Conservation (phyloP, 2,888 invertebrate species). For the Busseola fusca region DNA sequence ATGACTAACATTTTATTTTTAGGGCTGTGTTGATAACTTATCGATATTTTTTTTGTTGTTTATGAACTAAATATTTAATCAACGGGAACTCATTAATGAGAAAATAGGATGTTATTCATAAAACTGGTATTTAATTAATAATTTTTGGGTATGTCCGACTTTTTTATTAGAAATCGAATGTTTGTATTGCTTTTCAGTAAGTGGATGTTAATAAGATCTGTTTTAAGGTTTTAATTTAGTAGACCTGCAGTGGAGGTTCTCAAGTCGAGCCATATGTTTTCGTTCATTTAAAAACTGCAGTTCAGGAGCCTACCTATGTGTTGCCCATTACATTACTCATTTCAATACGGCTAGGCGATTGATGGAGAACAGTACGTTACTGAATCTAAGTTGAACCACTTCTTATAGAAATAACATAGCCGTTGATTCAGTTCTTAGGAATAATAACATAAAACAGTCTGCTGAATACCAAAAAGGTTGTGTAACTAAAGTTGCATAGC, state of each 20-base stretch:
- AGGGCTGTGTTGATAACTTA: conserved; percentile 43
- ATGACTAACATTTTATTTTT: conserved; percentile 39
- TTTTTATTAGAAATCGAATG: background rate
- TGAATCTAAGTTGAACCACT: conserved; percentile 1
- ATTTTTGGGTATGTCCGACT: background rate
- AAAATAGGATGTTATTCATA: conserved; percentile 12
- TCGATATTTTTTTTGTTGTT: conserved; percentile 26
- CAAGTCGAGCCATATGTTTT: background rate
- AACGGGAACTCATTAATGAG: conserved; percentile 22
- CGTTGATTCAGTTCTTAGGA: conserved; percentile 28
- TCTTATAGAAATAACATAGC: conserved; percentile 16
- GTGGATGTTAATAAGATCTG: background rate
- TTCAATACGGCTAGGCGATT: background rate
- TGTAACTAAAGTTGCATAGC: conserved; percentile 53
- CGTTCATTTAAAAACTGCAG: background rate
- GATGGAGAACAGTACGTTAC: background rate
- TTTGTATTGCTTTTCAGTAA: background rate
- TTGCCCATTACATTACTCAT: background rate
- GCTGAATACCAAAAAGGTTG: conserved; percentile 54
- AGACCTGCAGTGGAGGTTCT: background rate
- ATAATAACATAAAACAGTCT: conserved; percentile 29
- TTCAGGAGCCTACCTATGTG: too few species aligned
- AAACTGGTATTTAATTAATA: background rate
- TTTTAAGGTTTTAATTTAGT: background rate
- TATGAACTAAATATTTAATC: conserved; percentile 23